Percentiles rank a stretch among this genome's conserved stretches.
Conservation (phyloP, 1,140 invertebrate genomes). For the Leptinotarsa defecta region DNA sequence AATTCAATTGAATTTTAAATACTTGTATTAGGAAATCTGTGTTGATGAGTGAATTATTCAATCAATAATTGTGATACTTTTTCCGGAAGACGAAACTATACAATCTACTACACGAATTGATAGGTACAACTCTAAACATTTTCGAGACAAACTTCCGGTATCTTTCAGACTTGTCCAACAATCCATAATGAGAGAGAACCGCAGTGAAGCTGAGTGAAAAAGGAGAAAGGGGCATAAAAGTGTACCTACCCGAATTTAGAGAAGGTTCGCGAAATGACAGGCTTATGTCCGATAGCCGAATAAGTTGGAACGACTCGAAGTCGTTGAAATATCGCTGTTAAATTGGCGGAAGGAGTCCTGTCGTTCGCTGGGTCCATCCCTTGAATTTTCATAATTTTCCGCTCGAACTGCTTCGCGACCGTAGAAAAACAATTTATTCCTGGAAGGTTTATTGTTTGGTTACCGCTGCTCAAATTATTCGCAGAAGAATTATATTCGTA, state of each 20-base stretch:
- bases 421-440: constrained; percentile 36
- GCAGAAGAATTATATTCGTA: no score
- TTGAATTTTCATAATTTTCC: constrained; percentile 50
- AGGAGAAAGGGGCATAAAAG: constrained; percentile 13
- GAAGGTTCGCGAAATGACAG: constrained; percentile 43
- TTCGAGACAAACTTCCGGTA: no score
- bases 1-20: no score
- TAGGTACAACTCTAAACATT: no score
- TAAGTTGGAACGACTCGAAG: constrained; percentile 36
- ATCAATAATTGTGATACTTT: no score
- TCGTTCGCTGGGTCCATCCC: constrained; percentile 27
- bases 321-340: constrained; percentile 46
- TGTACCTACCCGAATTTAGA: not conserved
- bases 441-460: not conserved
- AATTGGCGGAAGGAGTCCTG: constrained; percentile 44
- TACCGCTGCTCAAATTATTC: no score
- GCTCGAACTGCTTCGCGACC: constrained; percentile 32
- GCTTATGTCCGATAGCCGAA: constrained; percentile 44
- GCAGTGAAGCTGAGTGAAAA: constrained; percentile 4
- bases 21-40: no score
- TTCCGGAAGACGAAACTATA: no score
- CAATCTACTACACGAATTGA: no score
- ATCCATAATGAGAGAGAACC: constrained; percentile 24
- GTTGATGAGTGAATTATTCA: no score
- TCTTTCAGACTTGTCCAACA: not conserved